Conservation (phyloP, 2,888 invertebrate species). For the Euspilapteryx auroguttella region DNA sequence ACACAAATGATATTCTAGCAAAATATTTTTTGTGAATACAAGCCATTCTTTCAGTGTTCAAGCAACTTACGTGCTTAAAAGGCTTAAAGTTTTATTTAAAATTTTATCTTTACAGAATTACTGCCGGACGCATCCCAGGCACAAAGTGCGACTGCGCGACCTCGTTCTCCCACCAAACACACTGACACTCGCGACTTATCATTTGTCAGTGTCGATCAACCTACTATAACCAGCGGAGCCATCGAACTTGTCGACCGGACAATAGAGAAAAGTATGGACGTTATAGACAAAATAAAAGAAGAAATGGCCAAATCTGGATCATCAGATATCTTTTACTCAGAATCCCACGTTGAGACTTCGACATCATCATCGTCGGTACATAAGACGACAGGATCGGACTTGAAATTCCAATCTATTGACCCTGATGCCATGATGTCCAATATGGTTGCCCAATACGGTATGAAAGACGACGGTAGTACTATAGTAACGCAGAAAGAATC, state of each 20-base stretch:
- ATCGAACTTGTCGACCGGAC: slow-evolving; percentile 56
- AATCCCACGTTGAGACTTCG: slow-evolving; percentile 41
- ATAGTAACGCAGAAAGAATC: slow-evolving; percentile 56
- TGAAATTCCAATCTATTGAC: slow-evolving; percentile 41
- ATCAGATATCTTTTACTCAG: slow-evolving; percentile 37
- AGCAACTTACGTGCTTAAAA: no score
- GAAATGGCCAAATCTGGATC: slow-evolving; percentile 34
- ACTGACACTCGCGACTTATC: slow-evolving; percentile 43
- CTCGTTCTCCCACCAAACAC: slow-evolving; percentile 51
- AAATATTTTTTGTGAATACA: no score
- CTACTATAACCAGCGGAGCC: slow-evolving; percentile 55
- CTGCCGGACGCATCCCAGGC: slow-evolving; percentile 34
- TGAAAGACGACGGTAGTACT: slow-evolving; percentile 27
- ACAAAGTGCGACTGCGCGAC: slow-evolving; percentile 34
- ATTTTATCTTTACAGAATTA: slow-evolving; percentile 39
- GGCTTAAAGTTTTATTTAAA: no score
- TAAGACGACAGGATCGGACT: slow-evolving; percentile 31
- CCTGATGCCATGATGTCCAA: slow-evolving; percentile 40
- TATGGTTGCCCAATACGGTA: slow-evolving; percentile 41
- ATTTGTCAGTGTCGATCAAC: slow-evolving; percentile 53
- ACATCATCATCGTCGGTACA: slow-evolving; percentile 46
- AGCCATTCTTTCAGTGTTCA: no score
- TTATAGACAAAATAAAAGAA: slow-evolving; percentile 45
- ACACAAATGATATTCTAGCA: no score
- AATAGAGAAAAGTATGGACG: slow-evolving; percentile 42